phyloP scores from a whole-genome alignment of 2,797 vertebrate genomes.

The Coluber constrictor region DNA sequence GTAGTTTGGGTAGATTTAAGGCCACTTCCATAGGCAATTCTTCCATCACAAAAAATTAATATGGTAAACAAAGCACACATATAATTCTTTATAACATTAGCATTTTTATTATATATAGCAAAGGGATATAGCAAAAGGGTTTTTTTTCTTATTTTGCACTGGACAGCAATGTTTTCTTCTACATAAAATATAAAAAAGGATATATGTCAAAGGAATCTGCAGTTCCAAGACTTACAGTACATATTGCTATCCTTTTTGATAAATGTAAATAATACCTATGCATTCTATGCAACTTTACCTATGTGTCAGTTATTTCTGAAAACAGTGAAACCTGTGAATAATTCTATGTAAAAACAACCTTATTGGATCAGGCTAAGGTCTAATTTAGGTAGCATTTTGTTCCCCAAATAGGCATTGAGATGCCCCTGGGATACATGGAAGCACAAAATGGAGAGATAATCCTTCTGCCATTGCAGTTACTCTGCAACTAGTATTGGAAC shows the following conservation, averaged over 20 bases:
- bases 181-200: not conserved
- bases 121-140: not conserved
- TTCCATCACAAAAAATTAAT: no score
- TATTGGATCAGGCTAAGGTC: not conserved
- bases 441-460: not conserved
- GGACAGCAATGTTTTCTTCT: not conserved
- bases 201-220: not conserved
- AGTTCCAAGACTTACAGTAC: not conserved
- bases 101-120: not conserved
- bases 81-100: not conserved
- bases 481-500: not conserved
- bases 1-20: not conserved
- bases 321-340: not conserved
- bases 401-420: not conserved
- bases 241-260: not conserved
- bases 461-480: not conserved
- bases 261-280: not conserved
- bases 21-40: not conserved
- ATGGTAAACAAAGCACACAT: no score
- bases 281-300: not conserved
- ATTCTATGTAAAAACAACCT: not conserved
- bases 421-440: not conserved
- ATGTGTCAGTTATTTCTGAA: not conserved
- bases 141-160: not conserved
- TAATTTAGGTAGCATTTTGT: not conserved